These are phyloP conservation scores for Speoplatyrhinus poulsoni DNA, from an alignment of 2,113 vertebrate species.

Conservation along the genomic window DNA sequence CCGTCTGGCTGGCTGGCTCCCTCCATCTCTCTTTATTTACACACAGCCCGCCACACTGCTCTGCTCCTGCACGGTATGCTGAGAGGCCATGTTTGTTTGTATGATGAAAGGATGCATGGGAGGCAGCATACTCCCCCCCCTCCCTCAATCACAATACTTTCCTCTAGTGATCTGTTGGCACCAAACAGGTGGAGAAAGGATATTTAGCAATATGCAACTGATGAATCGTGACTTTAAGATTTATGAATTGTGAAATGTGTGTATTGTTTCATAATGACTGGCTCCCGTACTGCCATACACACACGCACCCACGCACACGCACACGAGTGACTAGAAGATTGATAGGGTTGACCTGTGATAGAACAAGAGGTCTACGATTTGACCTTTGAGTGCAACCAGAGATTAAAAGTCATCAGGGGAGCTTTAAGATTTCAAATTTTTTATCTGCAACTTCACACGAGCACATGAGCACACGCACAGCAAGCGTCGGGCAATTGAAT, in stretches of 20 bases:
- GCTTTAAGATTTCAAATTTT: too few relatives aligned
- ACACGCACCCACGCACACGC: not conserved
- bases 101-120: constrained; percentile 39
- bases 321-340: constrained; percentile 1
- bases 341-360: constrained; percentile 36
- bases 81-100: constrained; percentile 49
- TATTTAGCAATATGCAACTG: constrained; percentile 22
- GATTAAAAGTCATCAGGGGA: not conserved
- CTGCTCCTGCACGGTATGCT: constrained; percentile 13
- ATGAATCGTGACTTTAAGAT: too few relatives aligned
- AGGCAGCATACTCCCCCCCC: not conserved
- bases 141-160: not conserved
- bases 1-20: constrained; percentile 9
- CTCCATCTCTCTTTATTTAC: constrained; percentile 1
- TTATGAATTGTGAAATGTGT: too few relatives aligned
- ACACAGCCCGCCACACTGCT: not conserved
- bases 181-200: constrained; percentile 59
- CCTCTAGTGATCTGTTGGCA: constrained; percentile 23
- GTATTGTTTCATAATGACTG: too few relatives aligned
- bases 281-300: not conserved
- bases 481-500: too few relatives aligned
- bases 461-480: too few relatives aligned
- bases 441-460: too few relatives aligned
- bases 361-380: constrained; percentile 25
- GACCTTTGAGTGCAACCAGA: constrained; percentile 29